Evolutionary conservation across 1,140 invertebrate genomes (phyloP), one percentile per base, ranked within the genome.

Genomic region (Diachasmimorpha longicaudata): DNA sequence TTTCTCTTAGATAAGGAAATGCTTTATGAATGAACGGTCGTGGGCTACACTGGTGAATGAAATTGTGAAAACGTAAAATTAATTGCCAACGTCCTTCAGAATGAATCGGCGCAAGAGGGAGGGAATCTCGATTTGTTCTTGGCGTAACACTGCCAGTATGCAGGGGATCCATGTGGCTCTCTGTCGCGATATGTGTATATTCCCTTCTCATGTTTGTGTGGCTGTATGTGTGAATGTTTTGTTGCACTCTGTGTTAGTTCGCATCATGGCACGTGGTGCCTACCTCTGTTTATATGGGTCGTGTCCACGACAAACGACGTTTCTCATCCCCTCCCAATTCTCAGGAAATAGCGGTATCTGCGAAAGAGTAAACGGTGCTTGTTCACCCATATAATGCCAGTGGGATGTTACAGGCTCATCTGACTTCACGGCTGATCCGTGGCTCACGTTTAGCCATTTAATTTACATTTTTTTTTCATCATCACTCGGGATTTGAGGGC

Each of bases 21-120:
- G 21, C 77, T 83, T 80, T 79, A 83, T 83, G 80, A 83, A 82
- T 82, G 80, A 79, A 52, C 71, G 21, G 11, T 37, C 37, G 31
- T 42, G 19, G 19, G 21, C 21, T 63, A n/a, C 55, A 63, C n/a
- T 70, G 36, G 48, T 63, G 71, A 72, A 72, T 72, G 71, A 55
- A 74, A 73, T 69, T 75, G 73, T 75, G 74, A 75, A 66, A 58
- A 72, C 73, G 69, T 70, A 66, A 78, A 78, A 78, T 78, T 78
- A 78, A 78, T 78, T 74, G 70, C 73, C 70, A 37, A 37, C 55
- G 75, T 67, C 73, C 72, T 71, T 71, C 52, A 39, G 71, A 58
- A 31, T 72, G 42, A 63, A 23, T 63, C 23, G 48, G 58, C 58
- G 58, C 11, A 63, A 63, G 58, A 63, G 58, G 58, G 69, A 70